Evolutionary conservation across 2,888 invertebrate species (phyloP).

Genomic region (Corythucha ciliata): DNA sequence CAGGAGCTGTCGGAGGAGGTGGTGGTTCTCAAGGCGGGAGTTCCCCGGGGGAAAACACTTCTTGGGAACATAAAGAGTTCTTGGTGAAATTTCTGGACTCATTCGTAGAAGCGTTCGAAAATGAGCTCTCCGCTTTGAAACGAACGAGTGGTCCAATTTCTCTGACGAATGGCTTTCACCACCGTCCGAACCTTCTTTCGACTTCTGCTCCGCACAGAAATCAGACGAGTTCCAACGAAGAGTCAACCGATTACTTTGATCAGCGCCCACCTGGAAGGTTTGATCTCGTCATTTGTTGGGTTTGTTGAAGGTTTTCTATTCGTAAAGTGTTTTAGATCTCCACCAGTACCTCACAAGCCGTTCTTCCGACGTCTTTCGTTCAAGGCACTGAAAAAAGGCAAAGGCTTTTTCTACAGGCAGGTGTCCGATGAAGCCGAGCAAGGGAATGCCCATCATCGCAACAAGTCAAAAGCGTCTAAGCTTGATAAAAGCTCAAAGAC

Average conservation of each 20-base stretch:
- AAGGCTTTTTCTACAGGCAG: conserved; percentile 80
- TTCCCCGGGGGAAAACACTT: conserved; percentile 43
- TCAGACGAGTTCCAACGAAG: conserved; percentile 29
- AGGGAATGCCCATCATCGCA: conserved; percentile 36
- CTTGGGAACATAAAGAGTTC: conserved; percentile 66
- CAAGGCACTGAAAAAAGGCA: conserved; percentile 72
- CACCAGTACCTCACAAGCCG: conserved; percentile 70
- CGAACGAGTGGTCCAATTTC: conserved; percentile 41
- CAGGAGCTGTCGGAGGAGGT: no score
- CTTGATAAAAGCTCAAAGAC: conserved; percentile 68
- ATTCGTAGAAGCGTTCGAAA: conserved; percentile 77
- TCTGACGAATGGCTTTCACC: conserved; percentile 27
- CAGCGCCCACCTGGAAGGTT: conserved; percentile 52
- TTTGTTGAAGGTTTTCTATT: no score
- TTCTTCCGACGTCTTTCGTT: conserved; percentile 81
- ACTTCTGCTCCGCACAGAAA: conserved; percentile 41
- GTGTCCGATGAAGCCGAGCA: conserved; percentile 75
- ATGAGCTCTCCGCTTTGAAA: conserved; percentile 56
- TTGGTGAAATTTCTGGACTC: conserved; percentile 72
- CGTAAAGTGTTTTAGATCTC: no score
- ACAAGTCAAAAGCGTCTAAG: conserved; percentile 40
- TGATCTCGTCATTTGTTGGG: no score
- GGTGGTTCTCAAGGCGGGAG: no score
- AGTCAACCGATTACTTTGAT: conserved; percentile 58
- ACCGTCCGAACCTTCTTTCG: no score